Evolutionary conservation across 2,888 invertebrate species (phyloP).

Genomic region (Chalcis sispes): DNA sequence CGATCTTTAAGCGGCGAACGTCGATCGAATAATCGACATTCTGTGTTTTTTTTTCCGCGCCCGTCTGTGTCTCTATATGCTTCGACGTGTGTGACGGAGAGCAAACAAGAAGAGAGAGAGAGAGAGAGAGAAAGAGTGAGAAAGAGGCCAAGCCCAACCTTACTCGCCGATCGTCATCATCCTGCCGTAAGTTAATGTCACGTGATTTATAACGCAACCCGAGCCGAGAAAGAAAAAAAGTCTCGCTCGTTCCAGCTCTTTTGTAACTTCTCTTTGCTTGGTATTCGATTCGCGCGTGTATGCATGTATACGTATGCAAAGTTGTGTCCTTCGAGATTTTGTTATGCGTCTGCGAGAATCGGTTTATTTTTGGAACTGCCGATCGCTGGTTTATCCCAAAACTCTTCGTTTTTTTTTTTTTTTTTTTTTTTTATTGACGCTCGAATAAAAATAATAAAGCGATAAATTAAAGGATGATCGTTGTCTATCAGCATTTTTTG

Average conservation of each 20-base stretch:
- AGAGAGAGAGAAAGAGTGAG: too few species aligned
- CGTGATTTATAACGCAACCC: conserved; percentile 2
- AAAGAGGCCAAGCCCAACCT: conserved; percentile 6
- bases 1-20: too few species aligned
- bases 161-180: conserved; percentile 7
- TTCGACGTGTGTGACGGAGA: neutral
- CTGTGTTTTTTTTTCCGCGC: too few species aligned
- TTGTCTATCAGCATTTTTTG: too few species aligned
- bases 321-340: neutral
- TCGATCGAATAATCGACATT: too few species aligned
- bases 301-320: too few species aligned
- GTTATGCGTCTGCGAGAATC: neutral
- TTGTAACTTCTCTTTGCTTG: neutral
- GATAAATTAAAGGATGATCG: too few species aligned
- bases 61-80: too few species aligned
- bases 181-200: conserved; percentile 12
- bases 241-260: neutral
- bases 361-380: neutral
- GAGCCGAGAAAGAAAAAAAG: neutral
- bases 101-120: too few species aligned
- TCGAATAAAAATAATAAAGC: too few species aligned
- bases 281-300: neutral
- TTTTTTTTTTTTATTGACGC: neutral
- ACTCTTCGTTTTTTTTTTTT: neutral
- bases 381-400: neutral